phyloP scores from a whole-genome alignment of 2,113 vertebrate genomes.

The Vombatus ursinus region DNA sequence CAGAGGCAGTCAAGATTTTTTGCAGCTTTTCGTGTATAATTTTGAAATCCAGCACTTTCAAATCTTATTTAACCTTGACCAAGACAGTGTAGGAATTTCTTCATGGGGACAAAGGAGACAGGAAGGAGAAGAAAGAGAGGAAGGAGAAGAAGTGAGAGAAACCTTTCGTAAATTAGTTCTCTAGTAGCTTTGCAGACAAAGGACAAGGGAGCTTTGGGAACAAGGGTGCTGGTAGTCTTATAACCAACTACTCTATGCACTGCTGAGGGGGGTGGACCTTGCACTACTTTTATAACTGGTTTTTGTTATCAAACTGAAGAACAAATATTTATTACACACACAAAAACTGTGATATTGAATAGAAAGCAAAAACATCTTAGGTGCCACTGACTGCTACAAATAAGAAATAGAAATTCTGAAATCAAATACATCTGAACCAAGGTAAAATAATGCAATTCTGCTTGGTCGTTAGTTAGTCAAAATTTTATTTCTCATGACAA shows the following conservation, averaged over 20 bases:
- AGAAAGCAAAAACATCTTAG: not conserved
- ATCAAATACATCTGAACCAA: not conserved
- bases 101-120: too few species aligned
- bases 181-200: not conserved
- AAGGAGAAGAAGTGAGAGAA: not conserved
- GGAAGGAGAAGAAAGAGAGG: too few species aligned
- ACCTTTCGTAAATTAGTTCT: not conserved
- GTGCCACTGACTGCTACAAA: not conserved
- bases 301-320: not conserved
- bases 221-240: not conserved
- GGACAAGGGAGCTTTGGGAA: not conserved
- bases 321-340: not conserved
- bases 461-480: not conserved
- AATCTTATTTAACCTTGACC: too few species aligned
- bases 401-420: constrained; percentile 20
- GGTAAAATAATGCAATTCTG: not conserved
- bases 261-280: not conserved
- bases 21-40: too few species aligned
- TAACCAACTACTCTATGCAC: not conserved
- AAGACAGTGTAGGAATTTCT: too few species aligned
- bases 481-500: not conserved
- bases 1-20: too few species aligned
- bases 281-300: not conserved
- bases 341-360: not conserved
- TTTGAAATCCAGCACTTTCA: too few species aligned